Percentiles rank a stretch among this genome's conserved stretches.
Conservation (phyloP, 2,113 vertebrate species). For the Columba livia region DNA sequence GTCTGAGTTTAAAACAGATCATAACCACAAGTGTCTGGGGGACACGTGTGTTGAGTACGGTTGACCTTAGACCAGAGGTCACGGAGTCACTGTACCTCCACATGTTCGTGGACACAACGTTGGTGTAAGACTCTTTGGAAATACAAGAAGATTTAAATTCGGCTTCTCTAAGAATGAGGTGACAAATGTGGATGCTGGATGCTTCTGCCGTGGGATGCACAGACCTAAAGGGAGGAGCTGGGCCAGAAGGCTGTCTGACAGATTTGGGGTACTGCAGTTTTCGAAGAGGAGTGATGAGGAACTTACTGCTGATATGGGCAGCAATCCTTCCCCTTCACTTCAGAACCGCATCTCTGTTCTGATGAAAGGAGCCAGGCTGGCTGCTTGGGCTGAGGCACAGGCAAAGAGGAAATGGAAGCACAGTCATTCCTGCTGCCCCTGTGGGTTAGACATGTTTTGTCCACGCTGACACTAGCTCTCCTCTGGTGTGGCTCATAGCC, state of each 20-base stretch:
- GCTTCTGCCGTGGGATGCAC: not conserved
- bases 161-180: not conserved
- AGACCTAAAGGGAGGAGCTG: not conserved
- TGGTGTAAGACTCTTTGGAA: not conserved
- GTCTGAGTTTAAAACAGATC: not conserved
- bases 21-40: not conserved
- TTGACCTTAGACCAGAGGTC: not conserved
- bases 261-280: not conserved
- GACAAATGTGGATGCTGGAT: not conserved
- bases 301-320: not conserved
- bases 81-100: rapidly evolving
- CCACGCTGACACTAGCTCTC: rapidly evolving
- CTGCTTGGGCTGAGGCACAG: not conserved
- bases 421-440: not conserved
- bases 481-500: not conserved
- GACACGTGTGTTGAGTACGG: rapidly evolving
- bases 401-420: not conserved
- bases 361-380: not conserved
- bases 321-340: not conserved
- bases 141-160: not conserved
- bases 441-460: not conserved
- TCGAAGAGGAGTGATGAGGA: not conserved
- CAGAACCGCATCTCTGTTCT: not conserved
- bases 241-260: not conserved
- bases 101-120: rapidly evolving